Evolutionary conservation across 2,888 invertebrate species (phyloP).

Genomic region (Agriotes lineatus): DNA sequence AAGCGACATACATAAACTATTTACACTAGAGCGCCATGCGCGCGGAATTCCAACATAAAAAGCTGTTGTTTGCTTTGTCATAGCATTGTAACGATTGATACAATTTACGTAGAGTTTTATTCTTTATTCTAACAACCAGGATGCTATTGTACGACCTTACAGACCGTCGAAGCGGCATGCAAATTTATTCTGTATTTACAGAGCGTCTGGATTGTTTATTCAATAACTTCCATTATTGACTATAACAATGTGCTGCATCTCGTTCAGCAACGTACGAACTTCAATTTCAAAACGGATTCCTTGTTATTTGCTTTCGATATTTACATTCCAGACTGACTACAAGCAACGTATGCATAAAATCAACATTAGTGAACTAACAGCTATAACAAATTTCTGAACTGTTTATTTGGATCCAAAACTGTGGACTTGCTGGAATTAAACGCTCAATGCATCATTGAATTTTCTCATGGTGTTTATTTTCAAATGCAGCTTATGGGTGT

Average conservation of each 20-base stretch:
- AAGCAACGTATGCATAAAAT: conserved; percentile 4
- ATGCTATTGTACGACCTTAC: conserved; percentile 6
- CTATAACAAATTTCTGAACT: no score
- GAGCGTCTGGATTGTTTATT: conserved; percentile 22
- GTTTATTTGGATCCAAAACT: background rate
- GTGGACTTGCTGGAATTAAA: background rate
- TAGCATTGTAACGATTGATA: background rate
- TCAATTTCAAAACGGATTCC: conserved; percentile 21
- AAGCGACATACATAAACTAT: no score
- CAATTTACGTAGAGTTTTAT: background rate
- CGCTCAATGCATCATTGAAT: no score
- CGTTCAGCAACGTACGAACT: conserved; percentile 19
- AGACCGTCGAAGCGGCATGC: background rate
- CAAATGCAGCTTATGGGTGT: no score
- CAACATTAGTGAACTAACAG: background rate
- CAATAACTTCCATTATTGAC: conserved; percentile 32
- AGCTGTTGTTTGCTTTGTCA: background rate
- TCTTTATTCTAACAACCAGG: background rate
- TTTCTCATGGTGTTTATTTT: no score
- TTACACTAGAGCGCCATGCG: no score
- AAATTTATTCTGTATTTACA: conserved; percentile 20
- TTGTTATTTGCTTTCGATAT: conserved; percentile 12
- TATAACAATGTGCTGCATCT: conserved; percentile 20
- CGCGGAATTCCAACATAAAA: background rate
- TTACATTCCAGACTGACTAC: conserved; percentile 11